Conservation (phyloP, 2,113 vertebrate genomes). For the Tauraco erythrolophus region DNA sequence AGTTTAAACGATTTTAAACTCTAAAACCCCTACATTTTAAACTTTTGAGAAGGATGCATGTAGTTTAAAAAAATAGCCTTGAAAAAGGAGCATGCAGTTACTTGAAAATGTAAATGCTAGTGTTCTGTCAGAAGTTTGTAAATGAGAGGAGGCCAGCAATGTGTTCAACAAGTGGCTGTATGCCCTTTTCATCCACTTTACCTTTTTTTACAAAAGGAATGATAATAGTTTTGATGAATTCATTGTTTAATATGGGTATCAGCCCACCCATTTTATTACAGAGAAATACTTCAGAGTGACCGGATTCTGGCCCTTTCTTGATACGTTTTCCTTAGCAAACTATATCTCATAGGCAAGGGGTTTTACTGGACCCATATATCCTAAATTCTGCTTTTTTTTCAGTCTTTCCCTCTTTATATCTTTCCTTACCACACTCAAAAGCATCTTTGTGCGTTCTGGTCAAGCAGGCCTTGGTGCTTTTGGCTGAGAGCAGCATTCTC, state of each 20-base stretch:
- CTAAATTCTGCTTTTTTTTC: neutral
- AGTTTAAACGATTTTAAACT: neutral
- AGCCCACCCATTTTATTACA: neutral
- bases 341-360: neutral
- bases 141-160: neutral
- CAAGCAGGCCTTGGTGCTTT: neutral
- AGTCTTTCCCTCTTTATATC: neutral
- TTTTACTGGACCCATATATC: neutral
- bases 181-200: neutral
- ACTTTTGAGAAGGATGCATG: neutral
- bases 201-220: neutral
- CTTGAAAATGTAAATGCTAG: neutral
- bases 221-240: neutral
- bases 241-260: neutral
- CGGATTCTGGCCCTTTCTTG: neutral
- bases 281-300: neutral
- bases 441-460: neutral
- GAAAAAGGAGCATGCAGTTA: neutral
- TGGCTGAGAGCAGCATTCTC: neutral
- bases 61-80: neutral
- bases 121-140: neutral
- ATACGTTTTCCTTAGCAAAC: neutral
- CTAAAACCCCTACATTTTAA: fast-evolving
- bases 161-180: neutral
- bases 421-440: neutral